Evolutionary conservation across 1,140 invertebrate genomes (phyloP).

Genomic region (silkworm (Bombyx mori)): ASM3026992v2 NC_085130.1:12181501-12182000

Average conservation of each 20-base stretch:
- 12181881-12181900: conserved; percentile 18
- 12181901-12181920: conserved; percentile 11
- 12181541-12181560: conserved; percentile 13
- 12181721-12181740: conserved; percentile 30
- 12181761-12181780: conserved; percentile 15
- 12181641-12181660: conserved; percentile 21
- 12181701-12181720: conserved; percentile 39
- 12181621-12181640: conserved; percentile 19
- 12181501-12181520: conserved; percentile 1
- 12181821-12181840: conserved; percentile 10
- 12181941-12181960: conserved; percentile 16
- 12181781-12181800: conserved; percentile 15
- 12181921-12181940: conserved; percentile 1
- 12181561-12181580: conserved; percentile 10
- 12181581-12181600: conserved; percentile 19
- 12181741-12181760: conserved; percentile 14
- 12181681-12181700: conserved; percentile 41
- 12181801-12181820: conserved; percentile 12
- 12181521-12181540: conserved; percentile 12
- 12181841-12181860: conserved; percentile 8
- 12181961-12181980: conserved; percentile 18
- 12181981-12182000: conserved; percentile 10
- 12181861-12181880: conserved; percentile 12
- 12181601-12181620: conserved; percentile 21
- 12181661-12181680: conserved; percentile 35